A percentile compares a stretch with the other conserved stretches of the same genome.
phyloP scores from a whole-genome alignment of 2,888 invertebrate genomes.

The Cerceris rybyensis region DNA sequence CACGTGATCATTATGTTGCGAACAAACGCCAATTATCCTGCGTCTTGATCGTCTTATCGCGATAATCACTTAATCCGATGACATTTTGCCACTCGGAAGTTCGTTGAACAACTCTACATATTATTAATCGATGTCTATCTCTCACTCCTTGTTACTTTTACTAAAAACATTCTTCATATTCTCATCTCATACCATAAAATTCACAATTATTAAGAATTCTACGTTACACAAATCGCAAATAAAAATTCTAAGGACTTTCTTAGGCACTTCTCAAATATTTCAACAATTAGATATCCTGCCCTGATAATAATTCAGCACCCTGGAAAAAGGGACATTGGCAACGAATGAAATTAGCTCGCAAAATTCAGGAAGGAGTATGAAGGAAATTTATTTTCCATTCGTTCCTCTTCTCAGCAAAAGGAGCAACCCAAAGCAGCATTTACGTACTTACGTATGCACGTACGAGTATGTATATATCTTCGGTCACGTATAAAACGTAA shows the following conservation, averaged over 20 bases:
- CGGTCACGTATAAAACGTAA: constrained; percentile 12
- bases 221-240: too few species aligned
- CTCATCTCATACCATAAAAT: not conserved
- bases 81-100: constrained; percentile 43
- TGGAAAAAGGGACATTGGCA: not conserved
- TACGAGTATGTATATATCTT: not conserved
- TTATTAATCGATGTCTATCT: constrained; percentile 8
- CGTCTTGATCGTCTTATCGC: constrained; percentile 37
- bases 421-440: not conserved
- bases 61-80: constrained; percentile 57
- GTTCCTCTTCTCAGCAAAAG: not conserved
- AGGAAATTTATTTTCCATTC: not conserved
- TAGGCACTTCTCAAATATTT: too few species aligned
- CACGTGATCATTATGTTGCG: constrained; percentile 55
- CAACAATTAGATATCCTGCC: too few species aligned
- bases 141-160: too few species aligned
- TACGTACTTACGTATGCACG: not conserved
- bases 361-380: too few species aligned
- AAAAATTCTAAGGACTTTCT: too few species aligned
- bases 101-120: constrained; percentile 2
- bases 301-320: too few species aligned
- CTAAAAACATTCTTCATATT: not conserved
- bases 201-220: not conserved
- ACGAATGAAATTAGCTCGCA: too few species aligned
- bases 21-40: constrained; percentile 52